These are phyloP conservation scores for Lophius piscatorius DNA, from an alignment of 2,113 vertebrate species.

Conservation along the genomic window DNA sequence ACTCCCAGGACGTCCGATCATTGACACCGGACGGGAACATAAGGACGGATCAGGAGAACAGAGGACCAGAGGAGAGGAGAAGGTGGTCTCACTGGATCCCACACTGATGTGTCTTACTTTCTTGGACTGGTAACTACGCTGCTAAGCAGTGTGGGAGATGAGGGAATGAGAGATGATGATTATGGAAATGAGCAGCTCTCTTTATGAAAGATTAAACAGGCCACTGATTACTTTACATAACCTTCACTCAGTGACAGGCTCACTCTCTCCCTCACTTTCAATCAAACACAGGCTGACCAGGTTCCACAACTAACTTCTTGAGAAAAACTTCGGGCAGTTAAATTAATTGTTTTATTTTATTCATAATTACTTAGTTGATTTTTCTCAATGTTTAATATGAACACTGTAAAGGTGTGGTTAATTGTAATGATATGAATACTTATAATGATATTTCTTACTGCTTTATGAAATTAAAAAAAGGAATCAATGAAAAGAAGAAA, in stretches of 20 bases:
- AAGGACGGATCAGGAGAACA: slow-evolving; percentile 17
- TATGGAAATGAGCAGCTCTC: slow-evolving; percentile 78
- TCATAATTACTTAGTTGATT: too few relatives aligned
- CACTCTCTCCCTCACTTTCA: slow-evolving; percentile 8
- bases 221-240: slow-evolving; percentile 78
- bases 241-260: slow-evolving; percentile 53
- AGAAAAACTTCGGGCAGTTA: too few relatives aligned
- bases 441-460: too few relatives aligned
- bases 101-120: slow-evolving; percentile 4
- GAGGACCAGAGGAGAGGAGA: neutral
- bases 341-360: too few relatives aligned
- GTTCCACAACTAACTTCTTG: too few relatives aligned
- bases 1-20: neutral
- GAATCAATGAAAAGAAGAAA: too few relatives aligned
- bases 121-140: slow-evolving; percentile 17
- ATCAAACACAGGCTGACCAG: slow-evolving; percentile 6
- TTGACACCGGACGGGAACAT: slow-evolving; percentile 2
- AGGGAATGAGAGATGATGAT: slow-evolving; percentile 68
- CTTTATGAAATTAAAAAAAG: too few relatives aligned
- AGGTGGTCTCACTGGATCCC: slow-evolving; percentile 1
- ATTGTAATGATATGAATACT: too few relatives aligned
- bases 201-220: slow-evolving; percentile 76
- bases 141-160: slow-evolving; percentile 40
- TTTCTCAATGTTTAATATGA: too few relatives aligned
- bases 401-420: too few relatives aligned